A percentile compares a stretch with the other conserved stretches of the same genome.
Conservation (phyloP, 2,113 vertebrate species). For the Myotis davidii region DNA sequence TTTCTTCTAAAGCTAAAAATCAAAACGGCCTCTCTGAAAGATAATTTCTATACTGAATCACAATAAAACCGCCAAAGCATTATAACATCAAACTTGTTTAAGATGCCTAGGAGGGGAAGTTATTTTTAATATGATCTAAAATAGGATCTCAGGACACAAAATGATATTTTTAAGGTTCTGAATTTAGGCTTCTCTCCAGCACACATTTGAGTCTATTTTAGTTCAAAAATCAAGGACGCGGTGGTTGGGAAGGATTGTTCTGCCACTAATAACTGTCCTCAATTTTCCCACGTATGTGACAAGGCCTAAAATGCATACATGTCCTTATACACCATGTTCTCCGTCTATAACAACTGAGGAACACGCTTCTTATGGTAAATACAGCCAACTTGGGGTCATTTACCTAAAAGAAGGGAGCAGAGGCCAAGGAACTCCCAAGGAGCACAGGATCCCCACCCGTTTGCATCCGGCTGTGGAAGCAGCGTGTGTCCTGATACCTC, state of each 20-base stretch:
- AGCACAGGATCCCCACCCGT: neutral
- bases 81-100: conserved; percentile 51
- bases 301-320: neutral
- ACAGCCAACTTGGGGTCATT: neutral
- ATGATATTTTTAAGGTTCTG: conserved; percentile 75
- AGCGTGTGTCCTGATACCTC: neutral
- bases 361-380: neutral
- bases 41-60: conserved; percentile 21
- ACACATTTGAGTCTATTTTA: conserved; percentile 66
- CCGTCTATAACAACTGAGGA: neutral
- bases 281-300: conserved; percentile 15
- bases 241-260: conserved; percentile 52
- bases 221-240: conserved; percentile 62
- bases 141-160: conserved; percentile 67
- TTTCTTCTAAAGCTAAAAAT: conserved; percentile 19
- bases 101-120: conserved; percentile 52
- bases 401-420: neutral
- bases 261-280: conserved; percentile 41
- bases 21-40: neutral
- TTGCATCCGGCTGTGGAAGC: neutral
- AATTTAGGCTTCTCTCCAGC: conserved; percentile 67
- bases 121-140: conserved; percentile 79
- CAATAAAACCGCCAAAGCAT: neutral
- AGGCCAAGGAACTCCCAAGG: neutral
- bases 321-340: neutral